These are phyloP conservation scores for Sebastes itinus DNA, from an alignment of 2,797 vertebrate species.

Conservation along the genomic window DNA sequence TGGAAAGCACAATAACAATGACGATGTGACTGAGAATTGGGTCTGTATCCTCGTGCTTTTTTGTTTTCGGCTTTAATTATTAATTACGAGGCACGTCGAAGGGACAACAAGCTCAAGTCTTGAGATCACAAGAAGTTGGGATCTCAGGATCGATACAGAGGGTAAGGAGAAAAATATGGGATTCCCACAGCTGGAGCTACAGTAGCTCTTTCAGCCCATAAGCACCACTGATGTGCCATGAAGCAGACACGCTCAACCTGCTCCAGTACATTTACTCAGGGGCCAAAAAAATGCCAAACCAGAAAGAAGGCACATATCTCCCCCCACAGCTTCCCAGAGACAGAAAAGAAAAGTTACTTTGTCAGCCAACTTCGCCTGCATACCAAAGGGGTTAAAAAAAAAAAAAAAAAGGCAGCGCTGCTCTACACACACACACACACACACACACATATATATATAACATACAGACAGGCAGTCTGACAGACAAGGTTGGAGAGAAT, in stretches of 20 bases:
- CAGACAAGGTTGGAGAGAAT: slow-evolving; percentile 75
- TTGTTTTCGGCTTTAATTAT: slow-evolving; percentile 15
- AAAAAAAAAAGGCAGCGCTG: slow-evolving; percentile 11
- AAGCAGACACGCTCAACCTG: slow-evolving; percentile 29
- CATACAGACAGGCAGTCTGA: slow-evolving; percentile 54
- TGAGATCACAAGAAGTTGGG: neutral
- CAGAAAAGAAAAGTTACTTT: slow-evolving; percentile 57
- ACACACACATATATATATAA: neutral
- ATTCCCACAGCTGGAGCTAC: neutral
- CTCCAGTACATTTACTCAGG: slow-evolving; percentile 19
- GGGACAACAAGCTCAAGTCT: neutral
- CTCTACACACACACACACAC: slow-evolving; percentile 26
- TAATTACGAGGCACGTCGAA: neutral
- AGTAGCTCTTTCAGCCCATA: slow-evolving; percentile 6
- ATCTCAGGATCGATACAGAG: neutral
- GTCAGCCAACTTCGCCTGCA: slow-evolving; percentile 59
- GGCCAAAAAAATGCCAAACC: slow-evolving; percentile 8
- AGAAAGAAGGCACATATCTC: slow-evolving; percentile 21
- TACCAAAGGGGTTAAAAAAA: slow-evolving; percentile 40
- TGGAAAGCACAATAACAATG: slow-evolving; percentile 46
- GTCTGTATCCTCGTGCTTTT: neutral
- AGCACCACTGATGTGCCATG: slow-evolving; percentile 2
- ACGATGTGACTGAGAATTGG: neutral
- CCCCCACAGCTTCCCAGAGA: slow-evolving; percentile 25
- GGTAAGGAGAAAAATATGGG: neutral